Conservation (phyloP, 2,888 invertebrate species). For the Spisula solida region DNA sequence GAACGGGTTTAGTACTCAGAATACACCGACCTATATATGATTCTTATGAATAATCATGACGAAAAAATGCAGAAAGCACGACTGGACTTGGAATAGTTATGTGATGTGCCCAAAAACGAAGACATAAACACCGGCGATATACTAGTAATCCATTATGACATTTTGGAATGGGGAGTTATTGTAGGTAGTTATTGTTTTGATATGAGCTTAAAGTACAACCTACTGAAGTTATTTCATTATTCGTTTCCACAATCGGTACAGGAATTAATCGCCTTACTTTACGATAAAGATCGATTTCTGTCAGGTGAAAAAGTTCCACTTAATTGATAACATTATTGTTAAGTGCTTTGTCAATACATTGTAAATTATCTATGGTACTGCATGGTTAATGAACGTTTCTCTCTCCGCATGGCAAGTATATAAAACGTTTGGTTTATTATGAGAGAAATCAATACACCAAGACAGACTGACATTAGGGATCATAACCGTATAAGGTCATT, state of each 20-base stretch:
- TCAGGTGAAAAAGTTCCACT: not conserved
- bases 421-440: not conserved
- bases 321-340: conserved; percentile 5
- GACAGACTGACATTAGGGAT: too few relatives aligned
- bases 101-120: not conserved
- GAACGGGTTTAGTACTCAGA: too few relatives aligned
- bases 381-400: not conserved
- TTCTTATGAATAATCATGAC: too few relatives aligned
- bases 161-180: too few relatives aligned
- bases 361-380: not conserved
- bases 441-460: not conserved
- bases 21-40: too few relatives aligned
- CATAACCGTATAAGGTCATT: not conserved
- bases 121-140: not conserved
- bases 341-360: conserved; percentile 12
- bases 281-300: conserved; percentile 22
- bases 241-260: not conserved
- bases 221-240: not conserved
- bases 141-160: not conserved
- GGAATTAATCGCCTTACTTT: conserved; percentile 23
- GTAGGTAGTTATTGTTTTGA: not conserved
- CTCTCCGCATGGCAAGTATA: not conserved
- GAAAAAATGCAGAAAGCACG: too few relatives aligned
- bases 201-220: not conserved
- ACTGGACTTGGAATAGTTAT: not conserved